phyloP scores from a whole-genome alignment of 2,888 invertebrate species.

The Leucania comma region DNA sequence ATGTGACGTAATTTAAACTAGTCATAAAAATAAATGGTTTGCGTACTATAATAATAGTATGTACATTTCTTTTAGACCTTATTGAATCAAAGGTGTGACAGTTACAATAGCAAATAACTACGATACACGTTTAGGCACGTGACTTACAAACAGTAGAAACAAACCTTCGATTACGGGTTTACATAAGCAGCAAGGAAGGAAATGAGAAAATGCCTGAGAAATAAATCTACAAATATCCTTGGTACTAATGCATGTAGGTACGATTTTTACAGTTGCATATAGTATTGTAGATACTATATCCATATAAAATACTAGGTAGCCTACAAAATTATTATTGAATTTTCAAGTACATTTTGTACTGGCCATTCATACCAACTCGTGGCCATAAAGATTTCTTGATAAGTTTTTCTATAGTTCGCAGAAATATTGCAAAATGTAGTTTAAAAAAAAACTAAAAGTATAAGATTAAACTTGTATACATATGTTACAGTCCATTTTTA shows the following conservation, averaged over 20 bases:
- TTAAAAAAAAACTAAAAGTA: background rate
- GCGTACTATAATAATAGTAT: constrained; percentile 3
- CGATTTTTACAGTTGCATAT: constrained; percentile 1
- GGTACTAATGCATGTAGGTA: constrained; percentile 7
- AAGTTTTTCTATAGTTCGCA: background rate
- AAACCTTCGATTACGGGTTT: constrained; percentile 49
- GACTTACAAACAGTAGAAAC: constrained; percentile 41
- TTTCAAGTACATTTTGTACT: constrained; percentile 10
- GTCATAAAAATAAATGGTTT: constrained; percentile 3
- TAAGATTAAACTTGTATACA: background rate
- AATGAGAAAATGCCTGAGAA: constrained; percentile 39
- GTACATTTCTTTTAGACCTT: background rate
- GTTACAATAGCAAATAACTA: constrained; percentile 33
- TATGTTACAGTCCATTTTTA: background rate
- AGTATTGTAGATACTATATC: background rate
- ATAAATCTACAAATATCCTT: constrained; percentile 22
- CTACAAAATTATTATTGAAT: constrained; percentile 11
- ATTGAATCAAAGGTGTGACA: constrained; percentile 28
- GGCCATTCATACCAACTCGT: constrained; percentile 6
- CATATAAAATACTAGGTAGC: background rate
- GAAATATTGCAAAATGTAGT: background rate
- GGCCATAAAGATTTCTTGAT: constrained; percentile 13
- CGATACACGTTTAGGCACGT: constrained; percentile 35
- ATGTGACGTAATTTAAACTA: background rate
- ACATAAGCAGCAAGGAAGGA: constrained; percentile 39